Percentiles rank a stretch among this genome's conserved stretches.
Evolutionary conservation across 64 coral and sea anemone genomes (phyloP).

Genomic region (Porites australiensis): DNA sequence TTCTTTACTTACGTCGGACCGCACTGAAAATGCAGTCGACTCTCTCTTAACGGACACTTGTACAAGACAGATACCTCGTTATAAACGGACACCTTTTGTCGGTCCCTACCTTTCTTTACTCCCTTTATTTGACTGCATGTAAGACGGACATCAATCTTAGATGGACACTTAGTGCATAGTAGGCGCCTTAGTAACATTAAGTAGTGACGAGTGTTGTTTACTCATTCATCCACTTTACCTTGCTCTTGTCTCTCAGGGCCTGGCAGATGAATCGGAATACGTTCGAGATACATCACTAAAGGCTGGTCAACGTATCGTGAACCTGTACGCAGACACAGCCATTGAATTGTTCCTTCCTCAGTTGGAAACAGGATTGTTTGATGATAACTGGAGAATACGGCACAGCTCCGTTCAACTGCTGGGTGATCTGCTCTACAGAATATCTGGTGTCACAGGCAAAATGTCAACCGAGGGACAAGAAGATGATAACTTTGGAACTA

Average conservation of each 20-base stretch:
- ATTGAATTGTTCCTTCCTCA: conserved; percentile 93
- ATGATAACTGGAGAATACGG: conserved; percentile 98
- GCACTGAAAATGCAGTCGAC: no score
- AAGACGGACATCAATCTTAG: no score
- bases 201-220: no score
- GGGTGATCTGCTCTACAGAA: conserved; percentile 94
- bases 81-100: no score
- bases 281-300: conserved; percentile 91
- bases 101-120: no score
- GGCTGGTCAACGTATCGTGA: conserved; percentile 95
- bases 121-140: no score
- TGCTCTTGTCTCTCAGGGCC: conserved; percentile 58
- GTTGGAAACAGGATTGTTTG: conserved; percentile 93
- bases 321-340: conserved; percentile 89
- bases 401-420: conserved; percentile 93
- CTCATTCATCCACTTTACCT: not conserved
- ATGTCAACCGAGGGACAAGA: conserved; percentile 98
- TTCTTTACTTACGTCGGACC: no score
- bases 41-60: no score
- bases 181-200: no score
- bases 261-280: conserved; percentile 96
- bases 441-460: conserved; percentile 97
- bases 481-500: conserved; percentile 98
- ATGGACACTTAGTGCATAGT: no score
- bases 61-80: no score